Evolutionary conservation across 1,140 invertebrate species (phyloP).

Genomic region (Capitella teleta): DNA sequence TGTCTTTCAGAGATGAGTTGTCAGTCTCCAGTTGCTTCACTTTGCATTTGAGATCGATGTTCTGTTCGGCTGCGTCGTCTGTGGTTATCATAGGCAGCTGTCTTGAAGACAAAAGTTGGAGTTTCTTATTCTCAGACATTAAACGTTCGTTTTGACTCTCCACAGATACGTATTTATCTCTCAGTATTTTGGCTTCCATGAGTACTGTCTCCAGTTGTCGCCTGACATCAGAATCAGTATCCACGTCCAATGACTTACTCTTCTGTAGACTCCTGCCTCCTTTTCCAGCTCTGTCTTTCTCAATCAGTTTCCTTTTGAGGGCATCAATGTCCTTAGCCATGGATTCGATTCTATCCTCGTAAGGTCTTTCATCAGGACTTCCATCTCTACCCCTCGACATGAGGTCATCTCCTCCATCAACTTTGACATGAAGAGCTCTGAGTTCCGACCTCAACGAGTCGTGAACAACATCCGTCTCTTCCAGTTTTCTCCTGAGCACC

Average conservation of each 20-base stretch:
- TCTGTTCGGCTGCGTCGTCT: constrained; percentile 27
- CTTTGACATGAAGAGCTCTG: constrained; percentile 11
- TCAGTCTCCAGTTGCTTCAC: constrained; percentile 18
- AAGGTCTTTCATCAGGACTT: constrained; percentile 8
- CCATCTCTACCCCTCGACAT: constrained; percentile 10
- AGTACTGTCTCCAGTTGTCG: background rate
- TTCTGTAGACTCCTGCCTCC: constrained; percentile 20
- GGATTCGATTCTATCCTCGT: background rate
- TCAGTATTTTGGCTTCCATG: background rate
- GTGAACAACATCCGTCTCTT: constrained; percentile 59
- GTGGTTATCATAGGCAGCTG: constrained; percentile 16
- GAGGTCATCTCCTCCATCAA: constrained; percentile 12
- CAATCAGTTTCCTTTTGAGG: constrained; percentile 62
- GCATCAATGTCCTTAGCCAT: constrained; percentile 47
- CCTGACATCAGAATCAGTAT: constrained; percentile 8
- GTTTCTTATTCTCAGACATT: constrained; percentile 57
- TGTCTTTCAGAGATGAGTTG: constrained; percentile 44
- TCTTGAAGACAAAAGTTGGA: constrained; percentile 29
- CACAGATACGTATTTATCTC: constrained; percentile 50
- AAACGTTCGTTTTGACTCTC: constrained; percentile 66
- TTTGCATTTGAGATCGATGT: constrained; percentile 23
- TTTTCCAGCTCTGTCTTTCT: constrained; percentile 59
- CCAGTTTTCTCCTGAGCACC: constrained; percentile 66
- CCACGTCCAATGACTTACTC: constrained; percentile 37
- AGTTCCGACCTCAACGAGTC: constrained; percentile 8